Percentiles rank a stretch among this genome's conserved stretches.
Conservation (phyloP, 2,113 vertebrate species). For the Lates calcarifer region DNA sequence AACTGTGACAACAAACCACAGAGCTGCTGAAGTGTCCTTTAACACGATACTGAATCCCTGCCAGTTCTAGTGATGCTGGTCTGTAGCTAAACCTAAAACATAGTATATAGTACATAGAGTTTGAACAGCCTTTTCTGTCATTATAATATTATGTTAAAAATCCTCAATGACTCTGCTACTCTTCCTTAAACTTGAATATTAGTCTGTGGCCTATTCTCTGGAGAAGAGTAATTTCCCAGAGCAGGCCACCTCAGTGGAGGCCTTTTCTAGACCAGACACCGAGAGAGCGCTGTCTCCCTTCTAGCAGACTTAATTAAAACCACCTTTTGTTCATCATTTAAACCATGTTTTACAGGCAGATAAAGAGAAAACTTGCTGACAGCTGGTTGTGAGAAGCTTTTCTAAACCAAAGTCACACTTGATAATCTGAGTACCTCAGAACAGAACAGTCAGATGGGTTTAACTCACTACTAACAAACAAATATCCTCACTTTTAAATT, state of each 20-base stretch:
- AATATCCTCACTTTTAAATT: neutral
- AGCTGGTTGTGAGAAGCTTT: neutral
- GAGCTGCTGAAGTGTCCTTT: neutral
- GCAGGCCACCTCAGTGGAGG: constrained; percentile 35
- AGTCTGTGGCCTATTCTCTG: constrained; percentile 31
- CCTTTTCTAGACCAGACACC: constrained; percentile 38
- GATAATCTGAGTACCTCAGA: neutral
- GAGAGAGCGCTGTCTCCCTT: constrained; percentile 14
- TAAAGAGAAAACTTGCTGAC: neutral
- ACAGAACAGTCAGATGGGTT: neutral
- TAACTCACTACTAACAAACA: neutral
- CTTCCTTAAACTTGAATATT: constrained; percentile 30
- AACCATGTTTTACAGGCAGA: constrained; percentile 33
- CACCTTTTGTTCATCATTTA: constrained; percentile 35
- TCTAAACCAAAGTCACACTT: neutral
- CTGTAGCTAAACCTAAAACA: neutral
- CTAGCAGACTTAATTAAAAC: constrained; percentile 62
- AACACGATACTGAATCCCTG: constrained; percentile 1
- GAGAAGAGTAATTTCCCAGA: constrained; percentile 43
- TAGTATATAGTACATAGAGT: no score
- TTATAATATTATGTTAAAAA: neutral
- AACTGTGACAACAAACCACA: constrained; percentile 34
- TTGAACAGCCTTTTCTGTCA: neutral
- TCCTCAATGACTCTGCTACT: constrained; percentile 5
- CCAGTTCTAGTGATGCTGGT: neutral